Evolutionary conservation across 2,797 vertebrate genomes (phyloP), one percentile per base, ranked within the genome.

Genomic region (Thamnophis elegans): DNA sequence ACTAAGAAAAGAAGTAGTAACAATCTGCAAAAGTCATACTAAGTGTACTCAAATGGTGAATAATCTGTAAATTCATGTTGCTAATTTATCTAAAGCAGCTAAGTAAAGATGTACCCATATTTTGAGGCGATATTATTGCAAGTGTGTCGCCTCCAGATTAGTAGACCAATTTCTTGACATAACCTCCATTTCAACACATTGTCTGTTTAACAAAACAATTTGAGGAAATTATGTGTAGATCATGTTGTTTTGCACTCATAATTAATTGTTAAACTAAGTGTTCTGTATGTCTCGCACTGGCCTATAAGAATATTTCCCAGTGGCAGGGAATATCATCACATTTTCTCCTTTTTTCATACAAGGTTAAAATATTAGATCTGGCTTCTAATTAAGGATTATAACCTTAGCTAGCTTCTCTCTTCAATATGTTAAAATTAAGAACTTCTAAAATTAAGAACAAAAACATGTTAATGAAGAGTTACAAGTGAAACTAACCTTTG

Each of bases 221-320:
- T 93, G 90, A 47, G 92, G 87, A 93, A 94, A 95, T 92, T 16
- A 60, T 60, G 25, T 60, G 85, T 94, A 96, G 91, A 95, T 94
- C 89, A 91, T 90, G 92, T 89, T 82, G 86, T 56, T 94, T 96
- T 95, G 94, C 96, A 94, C 95, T 94, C 86, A 93, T 88, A 92
- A 58, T 93, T 96, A 96, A 94, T 95, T 95, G 91, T 93, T 96
- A 73, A 26, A 56, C 94, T 90, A 90, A 93, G 95, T 73, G 73
- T 94, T 94, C 60, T 94, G 26, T 89, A 95, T 93, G 53, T 88
- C 89, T 90, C 94, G 55, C 13, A 92, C 78, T 56, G 91, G 91
- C 32, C 91, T 94, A 95, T 93, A 92, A 59, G 28, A 4, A 91
- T 53, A 94, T 91, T 93, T 87, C 62, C 93, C 87, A 92, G 7